A percentile compares a stretch with the other conserved stretches of the same genome.
Conservation (phyloP, 2,888 invertebrate genomes). For the Tolmerus cingulatus region DNA sequence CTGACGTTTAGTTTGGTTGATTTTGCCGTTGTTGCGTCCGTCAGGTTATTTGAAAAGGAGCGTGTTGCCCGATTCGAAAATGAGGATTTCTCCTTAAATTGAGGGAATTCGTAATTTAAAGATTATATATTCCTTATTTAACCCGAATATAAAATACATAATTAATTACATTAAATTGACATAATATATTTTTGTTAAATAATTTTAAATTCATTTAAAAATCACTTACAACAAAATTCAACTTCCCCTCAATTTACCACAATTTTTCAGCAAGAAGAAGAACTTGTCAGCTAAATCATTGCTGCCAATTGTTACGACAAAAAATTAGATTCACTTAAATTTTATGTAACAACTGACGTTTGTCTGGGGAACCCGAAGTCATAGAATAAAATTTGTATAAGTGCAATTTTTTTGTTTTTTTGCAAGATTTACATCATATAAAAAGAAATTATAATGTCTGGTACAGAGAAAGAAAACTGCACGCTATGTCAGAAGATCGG, state of each 20-base stretch:
- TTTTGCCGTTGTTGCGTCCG: neutral
- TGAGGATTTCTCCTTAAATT: neutral
- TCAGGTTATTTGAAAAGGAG: neutral
- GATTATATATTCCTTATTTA: neutral
- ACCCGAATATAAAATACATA: neutral
- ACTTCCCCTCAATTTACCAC: neutral
- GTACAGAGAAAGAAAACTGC: slow-evolving; percentile 54
- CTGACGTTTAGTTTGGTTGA: slow-evolving; percentile 22
- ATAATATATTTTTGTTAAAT: neutral
- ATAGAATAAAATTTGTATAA: neutral
- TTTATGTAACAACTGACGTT: slow-evolving; percentile 18
- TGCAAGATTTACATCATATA: neutral
- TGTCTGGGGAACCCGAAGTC: neutral
- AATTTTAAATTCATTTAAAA: neutral
- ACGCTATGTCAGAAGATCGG: slow-evolving; percentile 59
- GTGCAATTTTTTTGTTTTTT: neutral
- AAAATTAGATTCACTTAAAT: neutral
- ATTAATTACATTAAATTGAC: neutral
- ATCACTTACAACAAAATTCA: neutral
- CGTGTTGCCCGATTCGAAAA: neutral
- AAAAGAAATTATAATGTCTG: slow-evolving; percentile 53
- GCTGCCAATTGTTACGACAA: neutral
- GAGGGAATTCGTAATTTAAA: neutral
- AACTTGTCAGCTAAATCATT: neutral
- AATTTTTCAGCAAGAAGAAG: neutral